These are phyloP conservation scores for Cartodere bifasciata DNA, from an alignment of 2,888 invertebrate species.

Conservation along the genomic window DNA sequence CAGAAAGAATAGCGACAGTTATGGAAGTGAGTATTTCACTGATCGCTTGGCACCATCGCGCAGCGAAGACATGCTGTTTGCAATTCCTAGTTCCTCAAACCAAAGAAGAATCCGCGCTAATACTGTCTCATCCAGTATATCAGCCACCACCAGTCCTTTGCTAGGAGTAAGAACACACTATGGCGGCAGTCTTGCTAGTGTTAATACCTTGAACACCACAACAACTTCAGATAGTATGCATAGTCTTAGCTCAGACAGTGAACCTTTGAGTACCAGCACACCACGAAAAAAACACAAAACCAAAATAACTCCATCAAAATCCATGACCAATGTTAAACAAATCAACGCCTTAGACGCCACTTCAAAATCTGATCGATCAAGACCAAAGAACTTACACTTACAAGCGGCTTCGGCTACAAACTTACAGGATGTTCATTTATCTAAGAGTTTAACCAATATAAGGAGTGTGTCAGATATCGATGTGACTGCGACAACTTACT, in stretches of 20 bases:
- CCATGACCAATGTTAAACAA: constrained; percentile 49
- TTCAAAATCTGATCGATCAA: constrained; percentile 21
- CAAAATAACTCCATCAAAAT: constrained; percentile 47
- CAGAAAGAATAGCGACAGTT: constrained; percentile 30
- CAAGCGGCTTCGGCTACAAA: constrained; percentile 21
- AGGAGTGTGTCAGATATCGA: constrained; percentile 22
- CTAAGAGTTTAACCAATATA: constrained; percentile 34
- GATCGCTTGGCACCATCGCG: constrained; percentile 59
- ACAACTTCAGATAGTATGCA: constrained; percentile 52
- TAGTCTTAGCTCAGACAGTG: constrained; percentile 53
- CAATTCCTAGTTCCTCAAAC: constrained; percentile 25
- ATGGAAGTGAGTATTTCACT: constrained; percentile 29
- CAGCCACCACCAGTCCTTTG: constrained; percentile 58
- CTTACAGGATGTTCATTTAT: constrained; percentile 29
- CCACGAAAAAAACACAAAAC: constrained; percentile 36
- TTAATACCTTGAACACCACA: constrained; percentile 44
- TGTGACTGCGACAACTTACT: constrained; percentile 20
- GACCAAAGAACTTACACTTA: constrained; percentile 25
- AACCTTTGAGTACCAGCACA: constrained; percentile 40
- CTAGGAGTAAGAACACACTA: constrained; percentile 48
- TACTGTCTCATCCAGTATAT: constrained; percentile 48
- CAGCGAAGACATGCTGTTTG: constrained; percentile 62
- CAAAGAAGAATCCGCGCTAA: constrained; percentile 31
- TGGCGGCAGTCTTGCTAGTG: constrained; percentile 50
- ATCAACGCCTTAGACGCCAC: constrained; percentile 21